These are phyloP conservation scores for Poeciliopsis prolifica DNA, from an alignment of 2,113 vertebrate genomes.

Conservation along the genomic window DNA sequence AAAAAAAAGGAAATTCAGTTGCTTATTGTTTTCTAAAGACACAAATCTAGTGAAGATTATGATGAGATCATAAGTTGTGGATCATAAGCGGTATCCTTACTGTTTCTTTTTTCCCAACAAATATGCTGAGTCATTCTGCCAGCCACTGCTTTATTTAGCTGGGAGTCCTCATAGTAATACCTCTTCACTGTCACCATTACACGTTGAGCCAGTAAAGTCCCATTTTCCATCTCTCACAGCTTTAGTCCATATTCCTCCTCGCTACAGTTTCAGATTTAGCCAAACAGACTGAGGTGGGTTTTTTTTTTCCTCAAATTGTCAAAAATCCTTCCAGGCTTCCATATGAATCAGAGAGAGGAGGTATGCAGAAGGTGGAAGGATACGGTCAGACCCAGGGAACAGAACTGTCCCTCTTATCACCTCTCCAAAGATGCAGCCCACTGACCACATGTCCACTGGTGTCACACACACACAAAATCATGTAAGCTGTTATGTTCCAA, in stretches of 20 bases:
- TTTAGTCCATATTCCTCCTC: constrained; percentile 16
- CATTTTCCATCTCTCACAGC: constrained; percentile 39
- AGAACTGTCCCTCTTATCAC: constrained; percentile 98
- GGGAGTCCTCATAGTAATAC: constrained; percentile 46
- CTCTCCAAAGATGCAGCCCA: constrained; percentile 99
- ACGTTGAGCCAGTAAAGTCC: constrained; percentile 39
- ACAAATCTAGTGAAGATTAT: too few relatives aligned
- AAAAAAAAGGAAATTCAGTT: background rate
- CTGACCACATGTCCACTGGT: constrained; percentile 99
- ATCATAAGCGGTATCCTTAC: constrained; percentile 2
- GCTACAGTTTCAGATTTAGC: constrained; percentile 13
- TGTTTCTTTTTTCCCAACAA: background rate
- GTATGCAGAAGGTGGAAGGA: constrained; percentile 82
- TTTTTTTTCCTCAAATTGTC: constrained; percentile 10
- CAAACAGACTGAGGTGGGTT: constrained; percentile 17
- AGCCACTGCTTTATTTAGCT: constrained; percentile 50
- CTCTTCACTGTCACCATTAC: constrained; percentile 48
- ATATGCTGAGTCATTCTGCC: constrained; percentile 23
- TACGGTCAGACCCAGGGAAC: constrained; percentile 98
- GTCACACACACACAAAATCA: constrained; percentile 71
- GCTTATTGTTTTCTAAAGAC: background rate
- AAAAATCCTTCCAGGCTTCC: background rate
- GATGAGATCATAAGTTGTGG: too few relatives aligned
- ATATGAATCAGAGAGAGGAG: constrained; percentile 12
- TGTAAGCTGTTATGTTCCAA: constrained; percentile 10